Evolutionary conservation across 2,888 invertebrate species (phyloP).

Genomic region (Himalopsyche tibetana): DNA sequence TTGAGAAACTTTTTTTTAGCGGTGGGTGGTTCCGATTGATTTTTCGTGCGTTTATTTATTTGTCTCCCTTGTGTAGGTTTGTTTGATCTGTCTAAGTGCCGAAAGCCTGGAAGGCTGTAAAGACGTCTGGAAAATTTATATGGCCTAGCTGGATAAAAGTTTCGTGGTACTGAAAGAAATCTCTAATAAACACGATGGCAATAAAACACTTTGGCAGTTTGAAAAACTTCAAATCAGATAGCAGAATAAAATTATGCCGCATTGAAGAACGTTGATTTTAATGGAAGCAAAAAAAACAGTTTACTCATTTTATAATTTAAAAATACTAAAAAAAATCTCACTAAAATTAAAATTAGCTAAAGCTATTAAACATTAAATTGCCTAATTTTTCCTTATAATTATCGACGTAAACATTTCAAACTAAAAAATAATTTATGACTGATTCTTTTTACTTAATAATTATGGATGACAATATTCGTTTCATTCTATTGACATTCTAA

Average conservation of each 20-base stretch:
- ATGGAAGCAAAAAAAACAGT: no score
- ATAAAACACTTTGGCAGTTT: conserved; percentile 46
- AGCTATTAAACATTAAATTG: no score
- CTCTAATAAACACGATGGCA: conserved; percentile 46
- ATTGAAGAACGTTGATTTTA: not conserved
- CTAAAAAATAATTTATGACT: no score
- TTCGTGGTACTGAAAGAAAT: conserved; percentile 46
- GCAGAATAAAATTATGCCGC: not conserved
- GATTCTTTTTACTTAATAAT: no score
- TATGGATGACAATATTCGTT: no score
- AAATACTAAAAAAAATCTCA: no score
- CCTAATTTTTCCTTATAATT: no score
- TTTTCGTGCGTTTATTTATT: conserved; percentile 59
- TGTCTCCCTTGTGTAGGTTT: conserved; percentile 55
- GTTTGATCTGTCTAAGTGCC: conserved; percentile 61
- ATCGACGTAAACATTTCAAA: no score
- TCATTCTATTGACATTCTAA: no score
- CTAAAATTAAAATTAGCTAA: no score
- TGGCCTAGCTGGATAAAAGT: conserved; percentile 47
- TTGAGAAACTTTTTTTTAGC: conserved; percentile 59
- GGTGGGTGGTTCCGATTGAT: conserved; percentile 55
- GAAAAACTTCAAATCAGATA: conserved; percentile 8
- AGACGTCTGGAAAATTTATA: conserved; percentile 58
- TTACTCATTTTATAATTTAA: no score
- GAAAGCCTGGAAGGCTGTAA: conserved; percentile 60